phyloP scores from a whole-genome alignment of 1,140 invertebrate species.

The Microplitis mediator region DNA sequence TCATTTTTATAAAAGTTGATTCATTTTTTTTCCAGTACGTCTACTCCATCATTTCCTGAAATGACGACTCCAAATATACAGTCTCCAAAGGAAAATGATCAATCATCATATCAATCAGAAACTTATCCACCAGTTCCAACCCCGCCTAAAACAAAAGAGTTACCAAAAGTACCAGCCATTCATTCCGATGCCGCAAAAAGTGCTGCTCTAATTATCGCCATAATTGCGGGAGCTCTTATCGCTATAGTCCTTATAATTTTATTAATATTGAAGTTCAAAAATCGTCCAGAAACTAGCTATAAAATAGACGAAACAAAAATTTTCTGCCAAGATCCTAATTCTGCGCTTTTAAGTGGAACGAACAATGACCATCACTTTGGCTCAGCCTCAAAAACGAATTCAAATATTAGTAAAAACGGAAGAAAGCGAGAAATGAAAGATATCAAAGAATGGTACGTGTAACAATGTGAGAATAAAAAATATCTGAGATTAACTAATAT shows the following conservation, averaged over 20 bases:
- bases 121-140: slow-evolving; percentile 47
- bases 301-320: slow-evolving; percentile 88
- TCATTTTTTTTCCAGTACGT: too few species aligned
- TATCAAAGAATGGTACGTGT: slow-evolving; percentile 94
- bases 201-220: slow-evolving; percentile 81
- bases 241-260: slow-evolving; percentile 89
- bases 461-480: slow-evolving; percentile 44
- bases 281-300: slow-evolving; percentile 83
- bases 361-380: slow-evolving; percentile 60
- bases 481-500: too few species aligned
- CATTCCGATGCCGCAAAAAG: slow-evolving; percentile 75
- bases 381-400: slow-evolving; percentile 52
- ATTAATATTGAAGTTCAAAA: slow-evolving; percentile 87
- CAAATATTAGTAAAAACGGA: slow-evolving; percentile 61
- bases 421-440: slow-evolving; percentile 84
- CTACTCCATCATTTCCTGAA: slow-evolving; percentile 41
- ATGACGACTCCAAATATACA: slow-evolving; percentile 45
- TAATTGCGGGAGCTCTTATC: slow-evolving; percentile 89
- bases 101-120: slow-evolving; percentile 51
- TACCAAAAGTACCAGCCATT: slow-evolving; percentile 59
- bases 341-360: slow-evolving; percentile 69
- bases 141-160: slow-evolving; percentile 43
- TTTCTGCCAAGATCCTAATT: slow-evolving; percentile 75
- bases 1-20: too few species aligned
- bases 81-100: slow-evolving; percentile 54